These are phyloP conservation scores for Pheosia gnoma DNA, from an alignment of 2,888 invertebrate genomes.

Conservation along the genomic window DNA sequence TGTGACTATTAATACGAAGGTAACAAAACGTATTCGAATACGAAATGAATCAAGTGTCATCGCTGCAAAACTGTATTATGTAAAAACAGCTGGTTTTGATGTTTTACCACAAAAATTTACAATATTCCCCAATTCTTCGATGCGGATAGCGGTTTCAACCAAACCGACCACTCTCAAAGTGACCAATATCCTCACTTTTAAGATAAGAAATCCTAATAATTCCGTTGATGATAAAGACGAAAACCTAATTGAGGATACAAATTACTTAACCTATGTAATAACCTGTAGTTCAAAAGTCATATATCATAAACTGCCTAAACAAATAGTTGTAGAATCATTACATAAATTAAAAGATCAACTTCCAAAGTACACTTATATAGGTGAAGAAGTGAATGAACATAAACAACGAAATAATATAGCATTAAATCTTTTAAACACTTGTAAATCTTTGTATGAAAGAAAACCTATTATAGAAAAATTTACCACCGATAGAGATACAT, in stretches of 20 bases:
- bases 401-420: conserved; percentile 42
- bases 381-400: conserved; percentile 29
- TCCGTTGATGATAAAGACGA: conserved; percentile 29
- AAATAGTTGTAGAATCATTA: conserved; percentile 57
- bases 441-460: conserved; percentile 45
- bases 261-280: conserved; percentile 58
- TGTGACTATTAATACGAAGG: conserved; percentile 62
- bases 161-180: conserved; percentile 63
- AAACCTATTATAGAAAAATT: conserved; percentile 45
- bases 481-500: conserved; percentile 49
- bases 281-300: conserved; percentile 52
- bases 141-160: conserved; percentile 52
- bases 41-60: conserved; percentile 70
- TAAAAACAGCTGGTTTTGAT: conserved; percentile 63
- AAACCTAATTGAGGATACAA: conserved; percentile 34
- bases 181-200: conserved; percentile 52
- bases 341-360: conserved; percentile 63
- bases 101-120: conserved; percentile 64
- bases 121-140: conserved; percentile 65
- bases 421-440: conserved; percentile 47
- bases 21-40: conserved; percentile 65
- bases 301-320: conserved; percentile 44
- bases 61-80: conserved; percentile 67
- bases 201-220: conserved; percentile 58
- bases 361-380: conserved; percentile 58